Base-by-base conservation (phyloP, 2,797 vertebrate genomes). In the Morus bassanus region DNA sequence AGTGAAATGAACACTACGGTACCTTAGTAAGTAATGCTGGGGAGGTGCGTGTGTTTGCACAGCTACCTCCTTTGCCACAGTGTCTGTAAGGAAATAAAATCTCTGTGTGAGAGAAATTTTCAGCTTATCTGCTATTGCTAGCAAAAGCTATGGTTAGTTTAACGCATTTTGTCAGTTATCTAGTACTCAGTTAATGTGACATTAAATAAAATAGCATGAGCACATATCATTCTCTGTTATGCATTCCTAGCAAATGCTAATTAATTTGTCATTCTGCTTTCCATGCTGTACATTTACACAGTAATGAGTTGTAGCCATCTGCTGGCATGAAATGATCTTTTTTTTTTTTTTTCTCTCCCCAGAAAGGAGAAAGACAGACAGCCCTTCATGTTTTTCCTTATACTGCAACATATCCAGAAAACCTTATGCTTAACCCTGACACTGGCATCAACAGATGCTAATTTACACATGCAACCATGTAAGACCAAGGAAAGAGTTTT, bases 261-360 rank as follows among this genome's bases (percentile, higher is more conserved):
- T 98, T 96, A 97, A 97, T 98, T 96, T 96, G 95, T 88, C 82
- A 50, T 97, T 97, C 91, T 57, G 74, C 93, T 89, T 96, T 93
- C 89, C 89, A 50, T 88, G 78, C 91, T 97, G 88, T 77, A 77
- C 81, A 69, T 91, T 95, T 94, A 84, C 81, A 77, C 95, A 87
- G 86, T 96, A 97, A 98, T 97, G 95, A 97, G 95, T 68, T 89
- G 75, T 86, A 96, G 91, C 97, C 97, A 97, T 98, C 97, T 98
- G 97, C 96, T 91, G 88, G 90, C 94, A 90, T 78, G 83, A 94
- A 96, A 95, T 90, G 50, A 72, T 95, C 56, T 68, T 43, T 37
- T 79, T 43, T 45, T 45, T 75, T 33, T 50, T 19, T 27, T 30
- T 9, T 1, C 2, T 76, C 60, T 91, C 33, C 69, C 31, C 75